A percentile compares a stretch with the other conserved stretches of the same genome.
phyloP scores from a whole-genome alignment of 23 tunicate species.

The Pegea sp. region DNA sequence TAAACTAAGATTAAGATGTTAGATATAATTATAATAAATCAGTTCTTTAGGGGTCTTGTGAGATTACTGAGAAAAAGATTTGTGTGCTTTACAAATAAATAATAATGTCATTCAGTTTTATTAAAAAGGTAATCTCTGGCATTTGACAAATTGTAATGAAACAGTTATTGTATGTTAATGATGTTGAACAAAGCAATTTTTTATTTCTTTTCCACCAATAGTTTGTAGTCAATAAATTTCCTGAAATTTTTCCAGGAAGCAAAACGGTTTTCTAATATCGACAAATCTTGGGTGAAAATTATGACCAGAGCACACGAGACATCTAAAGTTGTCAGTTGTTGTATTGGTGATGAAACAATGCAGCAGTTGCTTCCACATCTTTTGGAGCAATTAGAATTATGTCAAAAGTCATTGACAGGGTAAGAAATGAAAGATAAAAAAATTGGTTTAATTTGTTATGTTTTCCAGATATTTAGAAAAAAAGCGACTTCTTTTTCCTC shows the following conservation, averaged over 20 bases:
- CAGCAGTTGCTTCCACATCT: slow-evolving; percentile 83
- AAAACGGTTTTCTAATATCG: slow-evolving; percentile 80
- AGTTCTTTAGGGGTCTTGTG: too few species aligned
- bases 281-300: slow-evolving; percentile 94
- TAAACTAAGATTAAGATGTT: too few species aligned
- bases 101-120: too few species aligned
- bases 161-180: too few species aligned
- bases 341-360: slow-evolving; percentile 92
- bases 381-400: slow-evolving; percentile 83
- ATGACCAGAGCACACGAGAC: slow-evolving; percentile 97
- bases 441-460: background rate
- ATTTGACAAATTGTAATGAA: too few species aligned
- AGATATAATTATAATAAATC: too few species aligned
- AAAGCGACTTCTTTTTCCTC: slow-evolving; percentile 83
- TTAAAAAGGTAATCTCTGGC: too few species aligned
- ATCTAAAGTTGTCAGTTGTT: slow-evolving; percentile 65
- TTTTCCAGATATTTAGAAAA: slow-evolving; percentile 60
- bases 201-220: too few species aligned
- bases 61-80: too few species aligned
- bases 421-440: background rate
- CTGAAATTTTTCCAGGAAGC: slow-evolving; percentile 39
- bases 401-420: slow-evolving; percentile 93
- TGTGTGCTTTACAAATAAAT: too few species aligned
- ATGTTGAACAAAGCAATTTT: too few species aligned
- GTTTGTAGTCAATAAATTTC: too few species aligned